Base-by-base conservation (phyloP, 2,888 invertebrate species). In the Protonemura montana region DNA sequence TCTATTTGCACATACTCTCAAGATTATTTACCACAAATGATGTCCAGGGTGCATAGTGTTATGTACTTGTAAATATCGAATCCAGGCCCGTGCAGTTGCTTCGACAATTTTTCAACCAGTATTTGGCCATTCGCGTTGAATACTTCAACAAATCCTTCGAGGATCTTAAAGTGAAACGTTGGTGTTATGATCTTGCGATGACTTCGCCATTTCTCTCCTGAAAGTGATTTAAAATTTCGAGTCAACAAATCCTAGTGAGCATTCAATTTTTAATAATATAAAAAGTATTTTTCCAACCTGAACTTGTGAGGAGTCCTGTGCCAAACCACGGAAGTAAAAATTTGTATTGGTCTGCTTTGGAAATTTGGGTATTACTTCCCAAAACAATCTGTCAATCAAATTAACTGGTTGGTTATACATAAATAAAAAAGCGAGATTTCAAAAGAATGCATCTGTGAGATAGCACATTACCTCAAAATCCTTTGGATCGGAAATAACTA, bases 31-130 rank as follows among this genome's bases (percentile, higher is more conserved):
- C 94, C 94, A 90, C 94, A 94, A 88, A 95, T 94, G 41, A 94
- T 92, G 89, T 94, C 94, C 89, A 95, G 90, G 3, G 92, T 93
- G 91, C 92, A 95, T 85, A 92, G 92, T 90, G 93, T 93, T 0
- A 95, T 91, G 87, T 93, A 92, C 13, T 94, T 94, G 89, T 94
- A 94, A 59, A 96, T 13, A 59, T 59, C 59, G 21, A 59, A 59
- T 59, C 59, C 59, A 59, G 59, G 59, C 1, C 59, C 59, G 13
- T 59, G 7, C 59, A 59, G 16, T 59, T 59, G 2, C 21, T 59
- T 21, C 1, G 13, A 2, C 59, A 59, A 59, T 7, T 59, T 59
- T 21, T 59, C 59, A 7, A 59, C 59, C 59, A 59, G 21, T 16
- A 59, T 59, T 1, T 59, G 2, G 59, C 59, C 59, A 21, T 59